Conservation (phyloP, 37 sponge, comb jelly and placozoan species). For the Ephydatia muelleri region DNA sequence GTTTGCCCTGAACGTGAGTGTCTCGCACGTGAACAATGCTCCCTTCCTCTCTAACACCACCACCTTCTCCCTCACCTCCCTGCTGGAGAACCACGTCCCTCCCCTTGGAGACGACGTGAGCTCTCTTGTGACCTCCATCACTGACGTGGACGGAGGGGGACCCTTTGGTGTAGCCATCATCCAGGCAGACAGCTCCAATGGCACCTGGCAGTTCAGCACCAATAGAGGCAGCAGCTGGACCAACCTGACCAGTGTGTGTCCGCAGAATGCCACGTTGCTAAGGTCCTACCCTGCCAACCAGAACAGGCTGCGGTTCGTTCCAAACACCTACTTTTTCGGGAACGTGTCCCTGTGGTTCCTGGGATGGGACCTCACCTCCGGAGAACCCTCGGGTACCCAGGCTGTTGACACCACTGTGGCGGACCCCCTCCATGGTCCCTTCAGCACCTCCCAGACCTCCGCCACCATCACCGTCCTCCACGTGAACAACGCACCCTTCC, state of each 20-base stretch:
- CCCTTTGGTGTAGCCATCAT: slow-evolving; percentile 76
- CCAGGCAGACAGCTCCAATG: slow-evolving; percentile 62
- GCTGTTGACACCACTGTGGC: slow-evolving; percentile 27
- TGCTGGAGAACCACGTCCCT: slow-evolving; percentile 62
- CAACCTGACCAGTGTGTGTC: slow-evolving; percentile 38
- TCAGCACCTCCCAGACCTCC: slow-evolving; percentile 49
- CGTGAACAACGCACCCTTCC: slow-evolving; percentile 85
- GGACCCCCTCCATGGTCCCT: slow-evolving; percentile 73
- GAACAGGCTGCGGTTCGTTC: slow-evolving; percentile 75
- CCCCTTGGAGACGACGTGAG: slow-evolving; percentile 66
- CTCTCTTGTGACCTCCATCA: slow-evolving; percentile 41
- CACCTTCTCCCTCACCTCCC: slow-evolving; percentile 52
- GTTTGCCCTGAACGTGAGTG: slow-evolving; percentile 29
- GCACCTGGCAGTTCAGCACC: slow-evolving; percentile 75
- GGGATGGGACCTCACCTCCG: slow-evolving; percentile 91
- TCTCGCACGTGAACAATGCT: slow-evolving; percentile 80
- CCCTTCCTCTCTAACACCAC: slow-evolving; percentile 56
- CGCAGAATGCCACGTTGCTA: slow-evolving; percentile 63
- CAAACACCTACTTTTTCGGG: slow-evolving; percentile 77
- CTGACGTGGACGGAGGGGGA: slow-evolving; percentile 73
- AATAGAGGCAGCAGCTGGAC: slow-evolving; percentile 72
- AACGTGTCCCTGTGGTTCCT: slow-evolving; percentile 53
- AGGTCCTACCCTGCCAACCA: slow-evolving; percentile 39
- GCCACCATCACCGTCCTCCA: slow-evolving; percentile 73
- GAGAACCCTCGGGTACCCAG: slow-evolving; percentile 47